Base-by-base conservation (phyloP, 2,113 vertebrate species). In the Chloebia gouldiae region DNA sequence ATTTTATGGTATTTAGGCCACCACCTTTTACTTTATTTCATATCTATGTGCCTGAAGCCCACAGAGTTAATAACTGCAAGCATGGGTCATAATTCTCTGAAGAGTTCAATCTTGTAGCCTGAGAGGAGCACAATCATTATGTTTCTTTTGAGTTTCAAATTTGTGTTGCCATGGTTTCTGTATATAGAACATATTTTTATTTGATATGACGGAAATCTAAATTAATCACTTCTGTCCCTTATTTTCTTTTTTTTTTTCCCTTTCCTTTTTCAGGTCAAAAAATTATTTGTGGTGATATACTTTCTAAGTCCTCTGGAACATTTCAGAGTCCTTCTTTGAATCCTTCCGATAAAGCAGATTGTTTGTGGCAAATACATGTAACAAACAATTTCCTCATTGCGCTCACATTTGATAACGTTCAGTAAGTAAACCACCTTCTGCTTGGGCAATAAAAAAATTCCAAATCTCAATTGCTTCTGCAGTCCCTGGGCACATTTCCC, bases 311-410 rank as follows among this genome's bases (percentile, higher is more conserved):
- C 0, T 96, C 96, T 0, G 97, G 97, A 44, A 37, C 28, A 15
- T 31, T 98, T 71, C 61, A 88, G 49, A 98, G 97, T 83, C 98
- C 97, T 6, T 66, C 96, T 11, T 17, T 7, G 9, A 85, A 56
- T 82, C 96, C 97, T 57, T 70, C 96, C 12, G 93, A 96, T 79
- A 94, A 94, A 6, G 95, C 92, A 66, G 68, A 86, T 5, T 98
- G 97, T 50, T 47, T 96, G 54, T 98, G 98, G 98, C 87, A 98
- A 94, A 98, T 98, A 47, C 76, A 97, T 25, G 97, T 97, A 11
- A 8, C 0, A 3, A 97, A 87, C 83, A 97, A 98, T 79, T 88
- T 93, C 56, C 93, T 10, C 3, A 83, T 98, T 71, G 79, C 37
- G 0, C 24, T 98, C 24, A 33, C 71, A 13, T 98, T 98, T 78